Evolutionary conservation across 2,888 invertebrate genomes (phyloP), one percentile per base, ranked within the genome.

Genomic region (Apodemia duryi): DNA sequence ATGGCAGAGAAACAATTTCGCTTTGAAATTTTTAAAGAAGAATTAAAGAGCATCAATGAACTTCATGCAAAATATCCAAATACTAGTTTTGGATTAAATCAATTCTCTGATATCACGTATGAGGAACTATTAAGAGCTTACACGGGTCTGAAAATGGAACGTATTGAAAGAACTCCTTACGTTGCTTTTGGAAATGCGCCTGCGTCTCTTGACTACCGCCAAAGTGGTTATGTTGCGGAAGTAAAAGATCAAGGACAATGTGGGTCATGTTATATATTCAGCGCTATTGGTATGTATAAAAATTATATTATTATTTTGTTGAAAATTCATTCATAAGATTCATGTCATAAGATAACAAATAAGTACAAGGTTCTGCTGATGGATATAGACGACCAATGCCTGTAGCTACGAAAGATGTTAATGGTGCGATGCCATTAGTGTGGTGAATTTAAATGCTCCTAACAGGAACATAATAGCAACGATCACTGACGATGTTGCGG

Each of bases 21-120:
- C 10, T 52, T 52, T 28, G 28, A 52, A 9, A 52, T 52, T 29
- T 52, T 52, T 21, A 52, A 52, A 52, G 52, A 52, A 28, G 52
- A 10, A 9, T 52, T 52, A 52, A 52, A 3, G 10, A 21, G 10
- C 7, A 52, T 52, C 21, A 52, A 52, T 28, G 28, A 28, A 28
- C 52, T 52, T 28, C 29, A 52, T 52, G 52, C 52, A 7, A 52
- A 52, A 52, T 52, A 52, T 28, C 52, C 28, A 52, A 52, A 52
- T 52, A 52, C 52, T 21, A 52, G 52, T 52, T 52, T 52, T 21
- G 52, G 52, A 52, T 28, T 52, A 9, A 52, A 52, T 7, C 52
- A 52, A 21, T 52, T 52, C 28, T 52, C 52, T 52, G 52, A 52
- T 28, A 1, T 52, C 28, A 52, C 28, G 9, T 21, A 21, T 3